phyloP scores from a whole-genome alignment of 2,113 vertebrate genomes.

The Salminus brasiliensis region DNA sequence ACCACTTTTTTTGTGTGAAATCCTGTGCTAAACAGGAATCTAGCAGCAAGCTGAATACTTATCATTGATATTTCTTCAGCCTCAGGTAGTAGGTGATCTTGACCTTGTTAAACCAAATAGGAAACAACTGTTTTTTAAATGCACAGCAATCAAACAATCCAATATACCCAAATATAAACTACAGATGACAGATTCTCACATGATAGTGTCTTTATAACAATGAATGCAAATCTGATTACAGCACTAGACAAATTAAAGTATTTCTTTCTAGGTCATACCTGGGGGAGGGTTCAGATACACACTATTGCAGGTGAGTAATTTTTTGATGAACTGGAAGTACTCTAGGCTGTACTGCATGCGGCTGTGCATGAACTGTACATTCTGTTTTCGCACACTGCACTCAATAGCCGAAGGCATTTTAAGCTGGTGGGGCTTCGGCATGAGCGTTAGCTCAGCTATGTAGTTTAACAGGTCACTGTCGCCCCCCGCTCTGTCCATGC shows the following conservation, averaged over 20 bases:
- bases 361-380: constrained; percentile 98
- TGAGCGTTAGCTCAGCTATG: constrained; percentile 88
- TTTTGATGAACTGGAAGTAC: constrained; percentile 99
- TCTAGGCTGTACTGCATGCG: constrained; percentile 99
- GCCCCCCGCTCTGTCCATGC: constrained; percentile 93
- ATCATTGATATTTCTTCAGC: constrained; percentile 99
- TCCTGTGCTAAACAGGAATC: constrained; percentile 97
- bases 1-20: constrained; percentile 99
- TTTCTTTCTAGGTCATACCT: constrained; percentile 71
- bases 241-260: not conserved
- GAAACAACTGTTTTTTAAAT: not conserved
- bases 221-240: not conserved
- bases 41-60: constrained; percentile 97
- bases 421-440: constrained; percentile 89
- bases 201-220: not conserved
- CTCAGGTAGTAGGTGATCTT: constrained; percentile 97
- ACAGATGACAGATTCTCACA: not conserved
- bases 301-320: constrained; percentile 97
- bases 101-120: constrained; percentile 79
- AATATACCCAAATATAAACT: not conserved
- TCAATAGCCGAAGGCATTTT: constrained; percentile 96
- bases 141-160: not conserved
- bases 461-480: constrained; percentile 92
- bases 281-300: constrained; percentile 98
- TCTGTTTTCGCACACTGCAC: constrained; percentile 96